Conservation (phyloP, 2,888 invertebrate species). For the Brachylomia viminalis region DNA sequence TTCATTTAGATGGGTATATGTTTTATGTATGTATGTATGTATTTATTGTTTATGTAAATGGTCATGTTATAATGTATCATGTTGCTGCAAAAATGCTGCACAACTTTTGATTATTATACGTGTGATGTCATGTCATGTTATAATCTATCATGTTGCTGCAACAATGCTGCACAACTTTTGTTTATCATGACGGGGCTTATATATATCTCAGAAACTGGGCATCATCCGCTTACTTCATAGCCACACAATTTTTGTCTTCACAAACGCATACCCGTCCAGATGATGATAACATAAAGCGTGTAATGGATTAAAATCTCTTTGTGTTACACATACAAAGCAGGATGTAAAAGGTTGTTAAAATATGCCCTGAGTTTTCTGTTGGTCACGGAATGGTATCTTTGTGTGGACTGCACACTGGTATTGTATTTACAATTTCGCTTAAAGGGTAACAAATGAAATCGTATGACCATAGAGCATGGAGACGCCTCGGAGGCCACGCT, state of each 20-base stretch:
- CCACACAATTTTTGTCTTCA: slow-evolving; percentile 52
- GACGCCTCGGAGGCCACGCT: too few species aligned
- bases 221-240: slow-evolving; percentile 25
- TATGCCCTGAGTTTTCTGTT: slow-evolving; percentile 48
- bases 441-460: slow-evolving; percentile 3
- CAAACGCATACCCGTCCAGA: slow-evolving; percentile 57
- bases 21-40: too few species aligned
- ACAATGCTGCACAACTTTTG: background rate
- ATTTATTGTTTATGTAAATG: too few species aligned
- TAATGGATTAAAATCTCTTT: slow-evolving; percentile 76
- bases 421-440: background rate
- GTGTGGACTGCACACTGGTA: background rate
- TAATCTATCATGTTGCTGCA: background rate
- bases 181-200: too few species aligned
- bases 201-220: background rate
- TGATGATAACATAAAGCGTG: slow-evolving; percentile 70
- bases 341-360: slow-evolving; percentile 64
- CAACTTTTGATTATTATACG: background rate
- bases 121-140: background rate
- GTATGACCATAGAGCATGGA: background rate
- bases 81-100: too few species aligned
- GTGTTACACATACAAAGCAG: slow-evolving; percentile 61
- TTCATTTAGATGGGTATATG: too few species aligned
- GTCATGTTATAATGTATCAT: too few species aligned
- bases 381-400: slow-evolving; percentile 1